Base-by-base conservation (phyloP, 2,888 invertebrate species). In the Steinernema scapterisci region DNA sequence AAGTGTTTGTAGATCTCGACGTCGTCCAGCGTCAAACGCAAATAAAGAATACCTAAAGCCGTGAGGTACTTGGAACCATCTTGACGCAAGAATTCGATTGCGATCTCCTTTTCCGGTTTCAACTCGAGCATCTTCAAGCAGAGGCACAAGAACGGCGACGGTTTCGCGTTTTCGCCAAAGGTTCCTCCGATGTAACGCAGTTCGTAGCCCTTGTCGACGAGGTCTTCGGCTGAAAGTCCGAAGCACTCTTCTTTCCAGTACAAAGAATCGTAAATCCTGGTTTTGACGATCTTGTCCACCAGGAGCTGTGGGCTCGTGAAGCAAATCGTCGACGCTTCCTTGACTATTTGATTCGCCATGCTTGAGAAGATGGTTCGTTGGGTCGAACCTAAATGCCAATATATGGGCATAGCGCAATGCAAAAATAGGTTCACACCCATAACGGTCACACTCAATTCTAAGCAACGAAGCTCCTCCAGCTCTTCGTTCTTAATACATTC, bases 231-330 rank as follows among this genome's bases (percentile, higher is more conserved):
- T 81, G 84, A 71, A 88, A 88, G 90, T 0, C 97, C 99, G 88
- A 99, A 99, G 89, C 99, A 99, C 92, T 97, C 95, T 91, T 99
- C 99, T 88, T 99, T 99, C 99, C 99, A 99, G 89, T 95, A 99
- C 90, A 95, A 93, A 1, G 94, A 95, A 88, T 99, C 99, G 89
- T 99, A 99, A 80, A 99, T 96, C 78, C 99, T 92, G 0, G 96
- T 95, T 87, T 99, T 91, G 75, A 97, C 97, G 79, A 99, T 99
- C 90, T 99, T 99, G 89, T 99, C 99, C 11, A 99, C 92, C 77
- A 99, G 91, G 91, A 97, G 97, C 89, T 99, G 99, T 0, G 99
- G 99, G 92, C 99, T 99, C 78, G 99, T 99, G 7, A 7, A 7
- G 9, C 16, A 11, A 7, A 44, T 16, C 9, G 45, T 44, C 16